These are phyloP conservation scores for Epirrhoe tristata DNA, from an alignment of 2,888 invertebrate genomes.

Conservation along the genomic window DNA sequence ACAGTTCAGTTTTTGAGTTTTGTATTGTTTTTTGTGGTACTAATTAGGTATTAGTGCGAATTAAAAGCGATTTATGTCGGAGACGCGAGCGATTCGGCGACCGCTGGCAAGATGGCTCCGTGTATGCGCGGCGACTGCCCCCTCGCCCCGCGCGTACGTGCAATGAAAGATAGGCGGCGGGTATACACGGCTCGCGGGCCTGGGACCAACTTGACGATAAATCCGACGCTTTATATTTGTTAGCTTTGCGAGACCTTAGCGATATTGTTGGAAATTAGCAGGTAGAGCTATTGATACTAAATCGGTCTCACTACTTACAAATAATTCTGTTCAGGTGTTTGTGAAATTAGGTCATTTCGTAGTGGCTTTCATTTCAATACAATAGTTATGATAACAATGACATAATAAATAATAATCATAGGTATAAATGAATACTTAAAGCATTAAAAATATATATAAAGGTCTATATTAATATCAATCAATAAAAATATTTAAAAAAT, in stretches of 20 bases:
- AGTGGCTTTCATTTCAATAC: not conserved
- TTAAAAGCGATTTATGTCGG: constrained; percentile 76
- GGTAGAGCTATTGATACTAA: not conserved
- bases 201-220: constrained; percentile 61
- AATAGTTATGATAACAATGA: not conserved
- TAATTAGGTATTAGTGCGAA: constrained; percentile 80
- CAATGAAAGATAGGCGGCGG: constrained; percentile 85
- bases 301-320: not conserved
- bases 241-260: not conserved
- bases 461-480: not conserved
- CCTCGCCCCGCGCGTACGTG: constrained; percentile 82
- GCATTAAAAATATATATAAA: too few species aligned
- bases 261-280: not conserved
- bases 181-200: constrained; percentile 64
- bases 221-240: constrained; percentile 27
- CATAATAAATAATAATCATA: not conserved
- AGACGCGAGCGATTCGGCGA: constrained; percentile 82
- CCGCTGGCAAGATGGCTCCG: constrained; percentile 84
- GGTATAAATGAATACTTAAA: not conserved
- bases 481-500: not conserved
- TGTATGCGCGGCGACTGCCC: constrained; percentile 73
- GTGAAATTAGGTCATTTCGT: not conserved
- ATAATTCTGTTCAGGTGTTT: not conserved
- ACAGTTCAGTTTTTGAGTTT: constrained; percentile 57
- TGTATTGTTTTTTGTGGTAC: constrained; percentile 63